These are phyloP conservation scores for Capromys pilorides DNA, from an alignment of 2,797 vertebrate genomes.

Conservation along the genomic window DNA sequence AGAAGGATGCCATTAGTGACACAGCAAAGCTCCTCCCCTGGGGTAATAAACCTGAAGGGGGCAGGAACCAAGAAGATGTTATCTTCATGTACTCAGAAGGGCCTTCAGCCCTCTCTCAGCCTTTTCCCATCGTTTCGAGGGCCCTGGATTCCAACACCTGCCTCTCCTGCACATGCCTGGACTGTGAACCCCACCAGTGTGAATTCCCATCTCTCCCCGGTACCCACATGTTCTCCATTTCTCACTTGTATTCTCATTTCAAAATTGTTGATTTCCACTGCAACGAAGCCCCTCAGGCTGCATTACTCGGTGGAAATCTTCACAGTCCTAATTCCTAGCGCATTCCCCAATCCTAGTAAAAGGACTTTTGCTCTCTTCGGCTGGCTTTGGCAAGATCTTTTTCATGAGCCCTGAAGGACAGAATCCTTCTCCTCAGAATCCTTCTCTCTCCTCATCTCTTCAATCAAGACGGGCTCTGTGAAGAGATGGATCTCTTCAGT, in stretches of 20 bases:
- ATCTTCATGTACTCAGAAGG: neutral
- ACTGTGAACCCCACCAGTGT: neutral
- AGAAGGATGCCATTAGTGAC: neutral
- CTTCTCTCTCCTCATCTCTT: conserved; percentile 32
- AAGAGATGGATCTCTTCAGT: conserved; percentile 20
- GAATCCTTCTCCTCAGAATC: conserved; percentile 66
- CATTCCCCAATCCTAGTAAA: conserved; percentile 45
- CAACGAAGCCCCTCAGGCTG: conserved; percentile 1
- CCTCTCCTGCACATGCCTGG: neutral
- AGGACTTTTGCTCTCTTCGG: neutral
- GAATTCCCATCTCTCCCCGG: neutral
- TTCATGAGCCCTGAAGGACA: conserved; percentile 64
- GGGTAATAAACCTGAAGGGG: neutral
- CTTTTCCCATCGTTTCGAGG: neutral
- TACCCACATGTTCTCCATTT: conserved; percentile 23
- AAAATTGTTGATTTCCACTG: conserved; percentile 36
- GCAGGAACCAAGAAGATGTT: neutral
- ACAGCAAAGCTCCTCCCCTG: neutral
- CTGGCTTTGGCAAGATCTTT: neutral
- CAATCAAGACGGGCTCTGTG: conserved; percentile 28
- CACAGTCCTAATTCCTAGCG: conserved; percentile 49
- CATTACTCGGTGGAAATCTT: conserved; percentile 54
- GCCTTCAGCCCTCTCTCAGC: neutral
- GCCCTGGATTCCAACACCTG: neutral
- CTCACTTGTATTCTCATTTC: neutral